Base-by-base conservation (phyloP, 2,797 vertebrate genomes). In the Adelosebastes latens region DNA sequence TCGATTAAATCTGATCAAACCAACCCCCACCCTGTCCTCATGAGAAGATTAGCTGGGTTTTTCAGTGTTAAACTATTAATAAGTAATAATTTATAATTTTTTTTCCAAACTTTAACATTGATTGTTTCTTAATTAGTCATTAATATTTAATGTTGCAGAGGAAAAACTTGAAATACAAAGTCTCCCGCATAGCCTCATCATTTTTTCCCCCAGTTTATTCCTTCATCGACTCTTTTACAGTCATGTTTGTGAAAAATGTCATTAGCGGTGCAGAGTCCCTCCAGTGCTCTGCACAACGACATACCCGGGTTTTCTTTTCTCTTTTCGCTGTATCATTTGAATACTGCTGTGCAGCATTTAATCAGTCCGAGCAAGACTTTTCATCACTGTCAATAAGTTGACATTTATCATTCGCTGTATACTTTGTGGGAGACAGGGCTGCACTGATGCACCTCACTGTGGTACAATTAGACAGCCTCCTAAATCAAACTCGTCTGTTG, bases 341-440 rank as follows among this genome's bases (percentile, higher is more conserved):
- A 75, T 68, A n/a, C 72, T 31, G 68, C 77, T 62, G 79, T 75
- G 80, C 58, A 68, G 62, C 24, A 69, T 71, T 66, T 63, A 74
- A 84, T 79, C 69, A 81, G 36, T 79, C 68, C n/a, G 46, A 79
- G 56, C 62, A 75, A 31, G 69, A 77, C 79, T 66, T 61, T 77
- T 67, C 63, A 79, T 87, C 80, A 49, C 72, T 76, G 83, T 82
- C 79, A 86, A 67, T 77, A 64, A 27, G 31, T 42, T 56, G 72
- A 74, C 81, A 86, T 81, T 86, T 65, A 84, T 86, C 74, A 77
- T 69, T 75, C 5, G 22, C 58, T 59, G 29, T 74, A 25, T 39
- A 61, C 62, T 79, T 77, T 2, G n/a, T 56, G 32, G 73, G 76
- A 78, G 55, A 71, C 13, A 4, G 49, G 13, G 31, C 62, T 52